Evolutionary conservation across 2,888 invertebrate genomes (phyloP), one percentile per base, ranked within the genome.

Genomic region (Idaea biselata): DNA sequence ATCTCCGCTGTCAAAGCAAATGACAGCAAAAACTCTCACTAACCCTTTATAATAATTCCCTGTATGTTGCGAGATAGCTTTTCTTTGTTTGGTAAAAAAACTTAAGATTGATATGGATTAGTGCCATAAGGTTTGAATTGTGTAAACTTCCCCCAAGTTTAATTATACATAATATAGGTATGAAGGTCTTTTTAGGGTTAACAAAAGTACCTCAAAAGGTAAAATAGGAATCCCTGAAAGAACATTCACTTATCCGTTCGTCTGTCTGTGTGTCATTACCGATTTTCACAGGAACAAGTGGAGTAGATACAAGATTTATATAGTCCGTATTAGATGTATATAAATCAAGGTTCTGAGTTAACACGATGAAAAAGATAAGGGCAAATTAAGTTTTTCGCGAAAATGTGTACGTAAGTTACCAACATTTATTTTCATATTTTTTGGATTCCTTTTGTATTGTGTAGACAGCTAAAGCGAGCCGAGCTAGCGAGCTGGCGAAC

Each of bases 21-120:
- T 84, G 78, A 84, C 82, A 80, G 84, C 85, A 88, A 88, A 88
- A 88, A 88, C 87, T 84, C 83, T 84, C 82, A 80, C 83, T 84
- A 87, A 84, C 85, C 86, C 86, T 83, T 84, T 82, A 68, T 76
- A 72, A 75, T 72, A 70, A 25, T 72, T 69, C 62, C 58, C 60
- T 65, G 67, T 66, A 64, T 68, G 68, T 63, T 67, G 63, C 64
- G 63, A 64, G 67, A 69, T 56, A 56, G 63, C 59, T 54, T 60
- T 58, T 60, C 63, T 63, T 63, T 60, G 65, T 60, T 64, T 54
- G 60, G 63, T 63, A 67, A 63, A 56, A n/a, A 56, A 56, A 56
- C 11, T 44, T 6, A 44, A 44, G 44, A 44, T 44, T 44, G 44
- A 14, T 44, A 14, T 44, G 44, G 44, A 44, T 14, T 44, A 44